phyloP scores from a whole-genome alignment of 2,888 invertebrate species.

The Tromatobia lineatoria region DNA sequence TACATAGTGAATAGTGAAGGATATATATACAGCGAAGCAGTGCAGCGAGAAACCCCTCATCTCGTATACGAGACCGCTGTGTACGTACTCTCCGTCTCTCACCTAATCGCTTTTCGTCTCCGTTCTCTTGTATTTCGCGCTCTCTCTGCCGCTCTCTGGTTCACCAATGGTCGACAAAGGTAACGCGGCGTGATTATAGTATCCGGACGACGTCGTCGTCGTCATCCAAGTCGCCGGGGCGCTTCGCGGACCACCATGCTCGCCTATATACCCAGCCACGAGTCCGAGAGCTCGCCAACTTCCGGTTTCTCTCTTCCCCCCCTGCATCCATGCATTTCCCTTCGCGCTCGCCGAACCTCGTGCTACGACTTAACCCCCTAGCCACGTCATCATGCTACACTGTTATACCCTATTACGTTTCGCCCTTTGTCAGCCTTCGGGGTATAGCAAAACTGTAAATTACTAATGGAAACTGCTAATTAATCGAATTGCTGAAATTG shows the following conservation, averaged over 20 bases:
- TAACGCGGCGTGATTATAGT: slow-evolving; percentile 74
- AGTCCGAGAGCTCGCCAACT: slow-evolving; percentile 69
- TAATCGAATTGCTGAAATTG: slow-evolving; percentile 25
- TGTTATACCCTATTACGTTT: slow-evolving; percentile 66
- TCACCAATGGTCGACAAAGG: slow-evolving; percentile 68
- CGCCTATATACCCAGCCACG: slow-evolving; percentile 58
- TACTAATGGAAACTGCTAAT: slow-evolving; percentile 18
- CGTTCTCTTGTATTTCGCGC: slow-evolving; percentile 47
- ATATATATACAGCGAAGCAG: slow-evolving; percentile 20
- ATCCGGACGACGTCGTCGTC: slow-evolving; percentile 72
- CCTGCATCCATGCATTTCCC: slow-evolving; percentile 21
- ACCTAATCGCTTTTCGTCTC: slow-evolving; percentile 65
- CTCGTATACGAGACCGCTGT: slow-evolving; percentile 46
- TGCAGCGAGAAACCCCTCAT: slow-evolving; percentile 47
- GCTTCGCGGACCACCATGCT: slow-evolving; percentile 70
- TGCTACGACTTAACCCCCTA: slow-evolving; percentile 39
- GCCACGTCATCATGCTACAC: slow-evolving; percentile 27
- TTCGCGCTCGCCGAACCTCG: neutral
- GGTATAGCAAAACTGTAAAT: slow-evolving; percentile 22
- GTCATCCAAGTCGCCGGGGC: slow-evolving; percentile 63
- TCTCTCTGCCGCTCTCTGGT: slow-evolving; percentile 40
- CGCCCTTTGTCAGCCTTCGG: slow-evolving; percentile 39
- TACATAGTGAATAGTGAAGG: slow-evolving; percentile 30
- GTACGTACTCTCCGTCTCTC: slow-evolving; percentile 57
- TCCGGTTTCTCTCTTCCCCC: slow-evolving; percentile 69